Conservation (phyloP, 2,888 invertebrate genomes). For the Lomographa bimaculata region DNA sequence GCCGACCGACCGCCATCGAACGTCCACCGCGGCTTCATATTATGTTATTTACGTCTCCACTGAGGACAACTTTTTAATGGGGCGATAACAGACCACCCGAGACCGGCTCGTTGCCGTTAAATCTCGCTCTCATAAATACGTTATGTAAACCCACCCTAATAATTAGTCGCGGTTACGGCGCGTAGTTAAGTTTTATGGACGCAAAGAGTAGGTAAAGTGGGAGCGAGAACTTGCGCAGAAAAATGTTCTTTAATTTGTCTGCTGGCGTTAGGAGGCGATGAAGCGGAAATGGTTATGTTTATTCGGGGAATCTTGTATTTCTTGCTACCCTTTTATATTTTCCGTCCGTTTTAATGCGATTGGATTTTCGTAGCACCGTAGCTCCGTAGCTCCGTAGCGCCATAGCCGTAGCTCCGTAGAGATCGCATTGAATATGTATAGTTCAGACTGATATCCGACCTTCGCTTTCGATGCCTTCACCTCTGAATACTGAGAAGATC, state of each 20-base stretch:
- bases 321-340: slow-evolving; percentile 60
- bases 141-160: slow-evolving; percentile 83
- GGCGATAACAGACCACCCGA: slow-evolving; percentile 81
- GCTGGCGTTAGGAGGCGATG: slow-evolving; percentile 65
- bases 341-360: slow-evolving; percentile 68
- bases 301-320: slow-evolving; percentile 65
- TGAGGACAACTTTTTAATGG: slow-evolving; percentile 82
- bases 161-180: slow-evolving; percentile 81
- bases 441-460: slow-evolving; percentile 51
- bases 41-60: slow-evolving; percentile 76
- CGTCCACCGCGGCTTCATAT: slow-evolving; percentile 56
- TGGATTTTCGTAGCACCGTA: slow-evolving; percentile 61
- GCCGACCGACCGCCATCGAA: slow-evolving; percentile 27
- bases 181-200: slow-evolving; percentile 80
- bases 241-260: slow-evolving; percentile 80
- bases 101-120: slow-evolving; percentile 71
- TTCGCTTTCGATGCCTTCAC: slow-evolving; percentile 51
- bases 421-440: slow-evolving; percentile 67
- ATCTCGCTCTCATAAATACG: slow-evolving; percentile 81
- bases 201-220: slow-evolving; percentile 60
- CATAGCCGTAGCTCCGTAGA: slow-evolving; percentile 41
- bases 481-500: slow-evolving; percentile 44
- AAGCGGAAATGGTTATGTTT: slow-evolving; percentile 77
- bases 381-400: slow-evolving; percentile 34
- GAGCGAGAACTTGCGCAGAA: slow-evolving; percentile 62